A percentile compares a stretch with the other conserved stretches of the same genome.
Conservation (phyloP, 1,140 invertebrate genomes). For the Armadillidium nasatum region DNA sequence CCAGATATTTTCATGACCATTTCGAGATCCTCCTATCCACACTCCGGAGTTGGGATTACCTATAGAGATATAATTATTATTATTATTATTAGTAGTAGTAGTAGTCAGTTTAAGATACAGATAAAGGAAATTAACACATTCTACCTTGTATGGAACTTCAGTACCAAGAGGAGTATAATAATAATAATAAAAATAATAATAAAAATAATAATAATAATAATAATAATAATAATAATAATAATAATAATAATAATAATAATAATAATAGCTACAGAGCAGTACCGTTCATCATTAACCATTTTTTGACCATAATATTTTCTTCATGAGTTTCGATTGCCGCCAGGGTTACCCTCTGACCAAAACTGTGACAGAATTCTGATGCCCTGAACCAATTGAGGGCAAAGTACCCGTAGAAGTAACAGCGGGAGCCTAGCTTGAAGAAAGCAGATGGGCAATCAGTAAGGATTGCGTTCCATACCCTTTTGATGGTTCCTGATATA, state of each 20-base stretch:
- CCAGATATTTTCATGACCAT: neutral
- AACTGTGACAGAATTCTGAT: conserved; percentile 16
- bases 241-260: too few relatives aligned
- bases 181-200: too few relatives aligned
- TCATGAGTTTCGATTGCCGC: conserved; percentile 8
- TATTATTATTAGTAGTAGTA: neutral
- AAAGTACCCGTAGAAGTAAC: neutral
- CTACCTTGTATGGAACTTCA: too few relatives aligned
- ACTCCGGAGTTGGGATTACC: neutral
- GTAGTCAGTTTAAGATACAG: too few relatives aligned
- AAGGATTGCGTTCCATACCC: neutral
- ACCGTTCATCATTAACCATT: conserved; percentile 19
- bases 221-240: too few relatives aligned
- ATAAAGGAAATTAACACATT: too few relatives aligned
- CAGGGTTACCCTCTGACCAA: neutral
- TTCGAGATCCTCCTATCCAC: neutral
- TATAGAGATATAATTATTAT: neutral
- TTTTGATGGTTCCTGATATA: neutral
- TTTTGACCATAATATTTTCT: conserved; percentile 9
- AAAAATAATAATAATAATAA: too few relatives aligned
- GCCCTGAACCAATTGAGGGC: conserved; percentile 12
- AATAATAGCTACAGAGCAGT: too few relatives aligned
- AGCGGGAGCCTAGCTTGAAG: neutral
- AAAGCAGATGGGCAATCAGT: conserved; percentile 5
- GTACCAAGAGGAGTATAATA: too few relatives aligned